phyloP scores from a whole-genome alignment of 2,888 invertebrate genomes.

The Malachius bipustulatus region DNA sequence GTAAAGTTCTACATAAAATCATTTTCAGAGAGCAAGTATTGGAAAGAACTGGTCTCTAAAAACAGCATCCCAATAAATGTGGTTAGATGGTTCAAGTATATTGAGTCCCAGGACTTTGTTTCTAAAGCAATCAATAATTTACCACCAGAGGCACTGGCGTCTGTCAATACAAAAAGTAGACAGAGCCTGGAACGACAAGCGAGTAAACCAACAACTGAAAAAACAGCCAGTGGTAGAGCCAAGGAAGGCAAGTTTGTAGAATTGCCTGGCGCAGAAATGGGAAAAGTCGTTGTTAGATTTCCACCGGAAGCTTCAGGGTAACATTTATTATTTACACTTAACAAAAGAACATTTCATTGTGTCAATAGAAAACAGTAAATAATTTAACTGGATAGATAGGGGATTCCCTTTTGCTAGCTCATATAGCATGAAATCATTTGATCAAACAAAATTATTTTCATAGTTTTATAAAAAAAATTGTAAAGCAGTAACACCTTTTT shows the following conservation, averaged over 20 bases:
- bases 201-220: slow-evolving; percentile 17
- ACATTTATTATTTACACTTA: slow-evolving; percentile 17
- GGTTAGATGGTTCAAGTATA: slow-evolving; percentile 54
- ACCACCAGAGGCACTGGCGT: slow-evolving; percentile 40
- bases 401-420: too few species aligned
- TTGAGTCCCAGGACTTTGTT: slow-evolving; percentile 49
- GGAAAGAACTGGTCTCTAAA: slow-evolving; percentile 30
- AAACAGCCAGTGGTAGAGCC: slow-evolving; percentile 22
- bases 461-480: too few species aligned
- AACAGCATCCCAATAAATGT: slow-evolving; percentile 47
- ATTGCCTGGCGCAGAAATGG: slow-evolving; percentile 91
- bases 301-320: slow-evolving; percentile 99
- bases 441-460: too few species aligned
- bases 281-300: slow-evolving; percentile 94
- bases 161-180: slow-evolving; percentile 15
- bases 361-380: too few species aligned
- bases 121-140: slow-evolving; percentile 43
- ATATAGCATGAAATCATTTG: too few species aligned
- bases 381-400: too few species aligned
- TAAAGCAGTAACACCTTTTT: too few species aligned
- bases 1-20: not conserved
- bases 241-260: slow-evolving; percentile 97
- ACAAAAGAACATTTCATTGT: not conserved
- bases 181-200: slow-evolving; percentile 5
- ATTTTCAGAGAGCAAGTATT: slow-evolving; percentile 29